Percentiles rank a stretch among this genome's conserved stretches.
Evolutionary conservation across 2,113 vertebrate species (phyloP).

Genomic region (Rhinichthys klamathensis): DNA sequence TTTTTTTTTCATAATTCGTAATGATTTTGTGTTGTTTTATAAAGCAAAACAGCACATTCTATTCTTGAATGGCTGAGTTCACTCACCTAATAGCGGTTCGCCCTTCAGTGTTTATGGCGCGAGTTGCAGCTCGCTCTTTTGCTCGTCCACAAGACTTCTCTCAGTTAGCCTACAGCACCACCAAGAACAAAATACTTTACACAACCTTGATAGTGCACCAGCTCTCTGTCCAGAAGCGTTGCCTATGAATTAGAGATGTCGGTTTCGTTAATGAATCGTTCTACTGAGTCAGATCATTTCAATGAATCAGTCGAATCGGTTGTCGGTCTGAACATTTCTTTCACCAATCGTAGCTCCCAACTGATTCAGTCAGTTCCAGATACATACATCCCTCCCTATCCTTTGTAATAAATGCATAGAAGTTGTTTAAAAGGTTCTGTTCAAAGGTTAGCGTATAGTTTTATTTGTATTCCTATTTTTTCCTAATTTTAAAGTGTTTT

Average conservation of each 20-base stretch:
- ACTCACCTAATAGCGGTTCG: conserved; percentile 17
- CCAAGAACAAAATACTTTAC: not conserved
- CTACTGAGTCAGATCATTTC: not conserved
- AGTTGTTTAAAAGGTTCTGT: no score
- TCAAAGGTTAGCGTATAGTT: no score
- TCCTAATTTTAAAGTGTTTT: no score
- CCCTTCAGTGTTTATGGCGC: not conserved
- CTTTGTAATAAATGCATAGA: no score
- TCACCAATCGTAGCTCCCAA: not conserved
- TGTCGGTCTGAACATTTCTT: not conserved
- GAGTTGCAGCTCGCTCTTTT: not conserved
- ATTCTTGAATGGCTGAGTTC: not conserved
- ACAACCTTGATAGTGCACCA: not conserved
- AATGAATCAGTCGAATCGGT: not conserved
- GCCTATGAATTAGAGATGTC: not conserved
- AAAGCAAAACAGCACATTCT: not conserved
- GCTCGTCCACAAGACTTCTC: not conserved
- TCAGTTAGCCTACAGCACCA: not conserved
- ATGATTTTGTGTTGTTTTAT: not conserved
- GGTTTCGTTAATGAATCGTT: not conserved
- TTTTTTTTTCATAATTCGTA: not conserved
- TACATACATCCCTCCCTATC: no score
- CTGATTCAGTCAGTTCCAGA: not conserved
- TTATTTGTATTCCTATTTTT: no score
- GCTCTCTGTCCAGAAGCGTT: not conserved